Conservation (phyloP, 2,888 invertebrate genomes). For the Cerastis leucographa region DNA sequence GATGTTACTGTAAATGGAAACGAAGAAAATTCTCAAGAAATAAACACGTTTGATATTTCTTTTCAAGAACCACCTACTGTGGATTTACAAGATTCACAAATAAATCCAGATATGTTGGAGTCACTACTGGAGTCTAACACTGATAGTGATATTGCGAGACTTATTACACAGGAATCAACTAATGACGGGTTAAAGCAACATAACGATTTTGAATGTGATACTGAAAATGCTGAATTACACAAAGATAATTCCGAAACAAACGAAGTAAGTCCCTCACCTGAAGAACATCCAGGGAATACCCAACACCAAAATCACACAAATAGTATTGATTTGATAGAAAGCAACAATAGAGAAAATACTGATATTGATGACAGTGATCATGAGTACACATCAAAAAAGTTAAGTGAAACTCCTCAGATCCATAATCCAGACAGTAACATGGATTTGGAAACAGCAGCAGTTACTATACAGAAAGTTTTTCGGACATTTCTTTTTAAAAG, state of each 20-base stretch:
- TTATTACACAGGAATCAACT: slow-evolving; percentile 49
- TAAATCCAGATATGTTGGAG: slow-evolving; percentile 36
- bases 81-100: slow-evolving; percentile 49
- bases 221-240: slow-evolving; percentile 5
- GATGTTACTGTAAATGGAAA: slow-evolving; percentile 22
- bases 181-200: slow-evolving; percentile 14
- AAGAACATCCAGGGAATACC: slow-evolving; percentile 3
- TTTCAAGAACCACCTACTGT: slow-evolving; percentile 29
- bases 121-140: slow-evolving; percentile 19
- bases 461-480: slow-evolving; percentile 91
- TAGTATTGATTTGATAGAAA: slow-evolving; percentile 20
- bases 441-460: slow-evolving; percentile 89
- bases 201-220: slow-evolving; percentile 5
- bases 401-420: slow-evolving; percentile 35
- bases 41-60: slow-evolving; percentile 42
- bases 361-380: slow-evolving; percentile 8
- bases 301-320: slow-evolving; percentile 16
- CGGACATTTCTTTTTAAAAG: slow-evolving; percentile 87
- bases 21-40: slow-evolving; percentile 23
- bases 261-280: background rate
- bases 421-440: slow-evolving; percentile 71
- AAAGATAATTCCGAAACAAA: slow-evolving; percentile 7
- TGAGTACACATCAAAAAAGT: slow-evolving; percentile 14
- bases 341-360: slow-evolving; percentile 9
- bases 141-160: slow-evolving; percentile 50